Conservation (phyloP, 2,797 vertebrate species). For the Lepilemur septentrionalis region DNA sequence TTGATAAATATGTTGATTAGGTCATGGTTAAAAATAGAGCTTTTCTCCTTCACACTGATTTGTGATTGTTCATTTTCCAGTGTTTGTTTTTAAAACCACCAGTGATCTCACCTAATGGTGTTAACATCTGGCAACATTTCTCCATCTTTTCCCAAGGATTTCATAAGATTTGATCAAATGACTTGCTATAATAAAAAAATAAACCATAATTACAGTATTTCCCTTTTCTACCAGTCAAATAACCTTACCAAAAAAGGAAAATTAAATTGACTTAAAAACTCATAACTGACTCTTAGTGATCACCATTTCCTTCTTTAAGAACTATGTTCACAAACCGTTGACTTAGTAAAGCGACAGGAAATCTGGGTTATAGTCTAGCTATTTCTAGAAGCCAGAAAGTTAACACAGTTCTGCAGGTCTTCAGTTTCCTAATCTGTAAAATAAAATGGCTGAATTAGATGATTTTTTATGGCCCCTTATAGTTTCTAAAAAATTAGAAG, state of each 20-base stretch:
- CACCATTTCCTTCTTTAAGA: constrained; percentile 35
- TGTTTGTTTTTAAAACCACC: not conserved
- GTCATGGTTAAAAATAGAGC: not conserved
- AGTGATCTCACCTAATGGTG: not conserved
- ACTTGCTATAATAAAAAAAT: not conserved
- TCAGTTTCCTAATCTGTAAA: not conserved
- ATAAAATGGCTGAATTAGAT: not conserved
- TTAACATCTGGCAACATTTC: not conserved
- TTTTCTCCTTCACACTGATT: not conserved
- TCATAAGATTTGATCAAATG: not conserved
- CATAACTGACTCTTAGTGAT: not conserved
- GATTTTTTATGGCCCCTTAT: not conserved
- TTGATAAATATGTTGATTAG: not conserved
- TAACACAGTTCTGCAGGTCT: not conserved
- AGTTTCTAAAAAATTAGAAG: not conserved
- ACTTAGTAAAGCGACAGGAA: constrained; percentile 25
- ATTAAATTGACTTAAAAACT: not conserved
- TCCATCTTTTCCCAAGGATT: not conserved
- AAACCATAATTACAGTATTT: not conserved
- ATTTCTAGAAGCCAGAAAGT: constrained; percentile 42
- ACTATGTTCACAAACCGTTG: not conserved
- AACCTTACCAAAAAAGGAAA: constrained; percentile 21
- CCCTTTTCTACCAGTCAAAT: not conserved
- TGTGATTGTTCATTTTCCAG: not conserved
- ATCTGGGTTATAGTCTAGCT: not conserved